Evolutionary conservation across 2,113 vertebrate species (phyloP), one percentile per base, ranked within the genome.

Genomic region (Uria aalge): DNA sequence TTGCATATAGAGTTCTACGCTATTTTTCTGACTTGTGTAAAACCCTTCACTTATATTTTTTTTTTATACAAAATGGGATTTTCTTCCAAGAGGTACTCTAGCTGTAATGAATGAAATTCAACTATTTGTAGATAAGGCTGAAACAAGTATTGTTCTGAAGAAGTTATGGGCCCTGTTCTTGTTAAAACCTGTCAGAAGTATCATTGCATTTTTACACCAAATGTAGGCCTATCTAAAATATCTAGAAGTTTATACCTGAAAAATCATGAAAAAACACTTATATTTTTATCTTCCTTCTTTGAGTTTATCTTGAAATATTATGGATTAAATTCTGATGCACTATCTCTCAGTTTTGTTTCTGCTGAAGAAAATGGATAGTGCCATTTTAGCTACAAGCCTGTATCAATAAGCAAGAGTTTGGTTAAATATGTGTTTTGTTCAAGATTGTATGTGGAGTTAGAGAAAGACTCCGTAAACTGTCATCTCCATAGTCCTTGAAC

Each of bases 11-110:
- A 16, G 7, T 52, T 72, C 8, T 75, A 32, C 7, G 55, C 3
- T 59, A 5, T 4, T 47, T 74, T 84, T 91, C 21, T 74, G 50
- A 53, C 5, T 38, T 55, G 32, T 5, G 2, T 47, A 50, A 85
- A 82, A 68, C 4, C 1, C 1, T n/a, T 72, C 5, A 2, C 1
- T 11, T 41, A 27, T 1, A 2, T 9, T 24, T 24, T 55, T 26
- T 41, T 66, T 40, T 32, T 38, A 15, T 48, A 15, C 5, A 56
- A n/a, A 86, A 41, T 55, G 7, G 0, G 2, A 29, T 82, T 82
- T 88, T 66, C 8, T 89, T 86, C 18, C 6, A 71, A 56, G 8
- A 32, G 1, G 4, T 20, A n/a, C 4, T 60, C 27, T n/a, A 81
- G 6, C 13, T 81, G 6, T 45, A 85, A 67, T 29, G 10, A 75